Evolutionary conservation across 2,888 invertebrate genomes (phyloP), one percentile per base, ranked within the genome.

Genomic region (Phyto melanocephala): DNA sequence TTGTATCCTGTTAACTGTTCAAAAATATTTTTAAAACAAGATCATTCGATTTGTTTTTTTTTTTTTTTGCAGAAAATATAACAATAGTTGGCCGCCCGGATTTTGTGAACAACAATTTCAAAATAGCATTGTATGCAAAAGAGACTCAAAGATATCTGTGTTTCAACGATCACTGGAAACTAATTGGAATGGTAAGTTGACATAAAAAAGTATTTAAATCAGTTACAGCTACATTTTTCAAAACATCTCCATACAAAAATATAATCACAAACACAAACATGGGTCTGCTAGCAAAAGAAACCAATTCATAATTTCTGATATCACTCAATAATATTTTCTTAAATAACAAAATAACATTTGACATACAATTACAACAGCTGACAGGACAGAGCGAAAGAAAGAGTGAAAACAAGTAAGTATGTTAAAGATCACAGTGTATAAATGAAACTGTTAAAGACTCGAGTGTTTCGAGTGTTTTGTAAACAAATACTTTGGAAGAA

Each of bases 101-200:
- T 85, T 89, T 88, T 88, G 87, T 89, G 87, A 89, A 88, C 87
- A 88, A 90, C 88, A 88, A 88, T 87, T 90, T 90, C 90, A 90
- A 90, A 89, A 89, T 91, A 88, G 90, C 91, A 74, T 88, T 90
- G 87, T 90, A 87, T 92, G 95, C 95, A 88, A 95, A 95, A 91
- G 93, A 94, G 90, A 94, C 94, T 88, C 93, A 94, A 90, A 93
- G 94, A 93, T 95, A 94, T 92, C 93, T 95, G 88, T 95, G 95
- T 93, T 95, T 95, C 94, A 95, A 94, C 92, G 92, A 92, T 91
- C 93, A 93, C 87, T 94, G 95, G 92, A 94, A 93, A 91, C 93
- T 95, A 89, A 93, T 95, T 87, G 95, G 94, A 92, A 93, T 94
- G 93, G 94, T 94, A 91, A 92, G 90, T 88, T 20, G 1, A 4